Evolutionary conservation across 2,113 vertebrate species (phyloP), one percentile per base, ranked within the genome.

Genomic region (Illadopsis cleaveri): DNA sequence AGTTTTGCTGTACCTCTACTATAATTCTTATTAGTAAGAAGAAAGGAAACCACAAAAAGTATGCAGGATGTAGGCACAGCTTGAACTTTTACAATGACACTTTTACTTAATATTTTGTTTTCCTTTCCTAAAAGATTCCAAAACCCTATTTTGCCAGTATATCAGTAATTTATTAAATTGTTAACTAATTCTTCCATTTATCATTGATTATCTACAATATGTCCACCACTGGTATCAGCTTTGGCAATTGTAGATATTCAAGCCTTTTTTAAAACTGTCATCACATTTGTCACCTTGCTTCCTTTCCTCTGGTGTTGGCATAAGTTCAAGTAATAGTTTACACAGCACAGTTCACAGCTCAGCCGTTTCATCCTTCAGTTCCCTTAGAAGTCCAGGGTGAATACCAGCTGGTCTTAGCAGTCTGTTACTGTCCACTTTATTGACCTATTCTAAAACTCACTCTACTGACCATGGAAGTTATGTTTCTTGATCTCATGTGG

Each of bases 341-440:
- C 35, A 85, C 13, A 45, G 40, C 62, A 84, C 61, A 87, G 73
- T 69, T 90, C 72, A 89, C 19, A 86, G 81, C 60, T 90, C 62
- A 86, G 57, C 35, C 83, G 19, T 80, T 94, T 95, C 88, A 94
- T 85, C 73, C 84, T 85, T 94, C 75, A 94, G 78, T 93, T 96
- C 61, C 66, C 45, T 79, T 25, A 64, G 62, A 91, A 90, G 79
- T 48, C 85, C 56, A 42, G 45, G 57, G 82, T 93, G 90, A 95
- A 93, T 62, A 94, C 40, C 82, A 95, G 54, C 57, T 80, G 48
- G 54, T 82, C 45, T 35, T 71, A 82, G 66, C 75, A 94, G 93
- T 92, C 92, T 93, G 92, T 94, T 90, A 82, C 87, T 82, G 78
- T 88, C 62, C 87, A 93, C 51, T 90, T 94, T 71, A 94, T 31